Percentiles rank a stretch among this genome's conserved stretches.
phyloP scores from a whole-genome alignment of 2,888 invertebrate genomes.

The Allygus modestus region DNA sequence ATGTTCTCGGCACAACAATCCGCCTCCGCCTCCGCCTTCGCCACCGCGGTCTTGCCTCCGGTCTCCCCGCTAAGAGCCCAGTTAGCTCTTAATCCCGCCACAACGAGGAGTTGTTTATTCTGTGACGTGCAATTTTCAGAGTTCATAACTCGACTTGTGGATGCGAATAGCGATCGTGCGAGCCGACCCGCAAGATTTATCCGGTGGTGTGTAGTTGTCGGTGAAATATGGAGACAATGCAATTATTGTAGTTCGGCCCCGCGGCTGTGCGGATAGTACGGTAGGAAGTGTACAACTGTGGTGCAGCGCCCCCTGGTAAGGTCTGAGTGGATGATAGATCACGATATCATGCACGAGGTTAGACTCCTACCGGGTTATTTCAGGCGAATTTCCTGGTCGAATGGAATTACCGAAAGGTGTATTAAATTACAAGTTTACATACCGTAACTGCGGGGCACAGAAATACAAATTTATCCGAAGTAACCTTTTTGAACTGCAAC shows the following conservation, averaged over 20 bases:
- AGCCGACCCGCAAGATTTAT: neutral
- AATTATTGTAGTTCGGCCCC: conserved; percentile 42
- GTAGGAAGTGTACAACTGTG: neutral
- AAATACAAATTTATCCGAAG: no score
- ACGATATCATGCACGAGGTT: neutral
- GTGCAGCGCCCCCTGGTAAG: neutral
- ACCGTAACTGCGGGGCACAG: no score
- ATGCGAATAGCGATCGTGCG: conserved; percentile 19
- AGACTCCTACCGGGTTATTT: neutral
- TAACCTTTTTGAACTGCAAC: no score
- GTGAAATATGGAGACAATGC: conserved; percentile 38
- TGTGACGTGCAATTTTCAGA: conserved; percentile 35
- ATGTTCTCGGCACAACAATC: no score
- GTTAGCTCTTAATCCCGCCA: conserved; percentile 23
- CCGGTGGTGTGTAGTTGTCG: conserved; percentile 14
- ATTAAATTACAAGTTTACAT: no score
- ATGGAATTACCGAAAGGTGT: no score
- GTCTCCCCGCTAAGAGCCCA: conserved; percentile 8
- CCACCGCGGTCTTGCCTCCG: neutral
- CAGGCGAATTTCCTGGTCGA: no score
- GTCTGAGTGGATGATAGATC: neutral
- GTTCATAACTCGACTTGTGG: conserved; percentile 27
- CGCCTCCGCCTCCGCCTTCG: no score
- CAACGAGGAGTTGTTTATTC: conserved; percentile 26
- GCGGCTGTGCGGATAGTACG: conserved; percentile 23